phyloP scores from a whole-genome alignment of 2,888 invertebrate species.

The Rhingia campestris region DNA sequence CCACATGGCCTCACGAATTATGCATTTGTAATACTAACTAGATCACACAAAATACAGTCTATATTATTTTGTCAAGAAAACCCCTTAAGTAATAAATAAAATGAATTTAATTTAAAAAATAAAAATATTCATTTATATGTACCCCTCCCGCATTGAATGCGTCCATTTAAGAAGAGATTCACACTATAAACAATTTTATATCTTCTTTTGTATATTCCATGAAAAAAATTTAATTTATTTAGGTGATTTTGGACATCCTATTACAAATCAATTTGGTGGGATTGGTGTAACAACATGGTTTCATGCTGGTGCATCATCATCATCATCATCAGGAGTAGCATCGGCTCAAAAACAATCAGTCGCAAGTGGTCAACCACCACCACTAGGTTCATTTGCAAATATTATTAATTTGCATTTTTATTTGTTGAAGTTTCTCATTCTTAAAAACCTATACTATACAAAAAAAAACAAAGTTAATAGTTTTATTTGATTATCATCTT shows the following conservation, averaged over 20 bases:
- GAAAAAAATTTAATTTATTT: conserved; percentile 58
- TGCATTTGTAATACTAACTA: no score
- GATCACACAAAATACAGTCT: no score
- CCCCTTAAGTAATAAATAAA: no score
- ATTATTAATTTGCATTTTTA: conserved; percentile 17
- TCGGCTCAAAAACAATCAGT: conserved; percentile 58
- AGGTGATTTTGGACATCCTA: conserved; percentile 79
- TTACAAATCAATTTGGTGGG: conserved; percentile 78
- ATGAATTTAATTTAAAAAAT: no score
- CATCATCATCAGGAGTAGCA: conserved; percentile 64
- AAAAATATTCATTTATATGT: not conserved
- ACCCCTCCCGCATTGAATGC: not conserved
- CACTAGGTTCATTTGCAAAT: conserved; percentile 62
- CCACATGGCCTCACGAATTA: no score
- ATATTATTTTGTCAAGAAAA: no score
- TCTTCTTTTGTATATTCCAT: conserved; percentile 17
- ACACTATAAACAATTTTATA: not conserved
- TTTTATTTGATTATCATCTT: conserved; percentile 1
- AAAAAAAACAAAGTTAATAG: not conserved
- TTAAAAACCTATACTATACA: not conserved
- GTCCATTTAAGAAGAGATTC: not conserved
- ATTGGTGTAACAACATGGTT: conserved; percentile 83
- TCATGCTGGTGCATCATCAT: conserved; percentile 81
- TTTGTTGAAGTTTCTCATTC: conserved; percentile 29
- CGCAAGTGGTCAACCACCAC: conserved; percentile 64